A percentile compares a stretch with the other conserved stretches of the same genome.
These are phyloP conservation scores for Pterophyllum scalare DNA, from an alignment of 2,113 vertebrate species.

Conservation along the genomic window DNA sequence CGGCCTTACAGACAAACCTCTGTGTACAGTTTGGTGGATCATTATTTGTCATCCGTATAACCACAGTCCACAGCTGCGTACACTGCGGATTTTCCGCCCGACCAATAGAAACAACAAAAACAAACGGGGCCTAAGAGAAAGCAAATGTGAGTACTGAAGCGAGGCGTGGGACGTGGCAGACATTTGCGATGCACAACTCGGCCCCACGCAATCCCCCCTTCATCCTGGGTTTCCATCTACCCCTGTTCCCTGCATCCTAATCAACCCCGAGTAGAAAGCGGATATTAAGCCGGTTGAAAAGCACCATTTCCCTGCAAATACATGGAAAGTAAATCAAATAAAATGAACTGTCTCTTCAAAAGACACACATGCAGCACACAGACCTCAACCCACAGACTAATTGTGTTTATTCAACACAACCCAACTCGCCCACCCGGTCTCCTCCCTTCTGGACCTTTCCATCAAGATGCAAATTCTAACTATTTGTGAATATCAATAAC, in stretches of 20 bases:
- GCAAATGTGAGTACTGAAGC: constrained; percentile 65
- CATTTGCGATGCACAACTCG: constrained; percentile 11
- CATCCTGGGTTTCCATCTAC: constrained; percentile 3
- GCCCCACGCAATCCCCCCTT: not conserved
- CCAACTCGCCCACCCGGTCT: constrained; percentile 24
- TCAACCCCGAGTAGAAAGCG: constrained; percentile 17
- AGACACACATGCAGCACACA: constrained; percentile 17
- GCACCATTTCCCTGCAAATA: constrained; percentile 17
- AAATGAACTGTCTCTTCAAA: constrained; percentile 8
- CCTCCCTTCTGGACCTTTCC: constrained; percentile 36
- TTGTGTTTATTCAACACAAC: constrained; percentile 51
- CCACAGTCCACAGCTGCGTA: constrained; percentile 67
- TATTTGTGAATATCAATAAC: constrained; percentile 79
- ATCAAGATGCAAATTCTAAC: constrained; percentile 70
- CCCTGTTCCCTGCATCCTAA: constrained; percentile 12
- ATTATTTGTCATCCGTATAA: constrained; percentile 66
- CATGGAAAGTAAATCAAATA: not conserved
- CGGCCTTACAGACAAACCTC: constrained; percentile 28
- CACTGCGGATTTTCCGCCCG: constrained; percentile 58
- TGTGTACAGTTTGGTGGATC: constrained; percentile 48
- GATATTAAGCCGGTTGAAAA: not conserved
- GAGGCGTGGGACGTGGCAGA: constrained; percentile 23
- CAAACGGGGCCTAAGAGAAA: constrained; percentile 62
- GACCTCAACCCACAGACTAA: constrained; percentile 34
- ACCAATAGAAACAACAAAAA: constrained; percentile 62